These are phyloP conservation scores for Blastobasis adustella DNA, from an alignment of 2,888 invertebrate species.

Conservation along the genomic window DNA sequence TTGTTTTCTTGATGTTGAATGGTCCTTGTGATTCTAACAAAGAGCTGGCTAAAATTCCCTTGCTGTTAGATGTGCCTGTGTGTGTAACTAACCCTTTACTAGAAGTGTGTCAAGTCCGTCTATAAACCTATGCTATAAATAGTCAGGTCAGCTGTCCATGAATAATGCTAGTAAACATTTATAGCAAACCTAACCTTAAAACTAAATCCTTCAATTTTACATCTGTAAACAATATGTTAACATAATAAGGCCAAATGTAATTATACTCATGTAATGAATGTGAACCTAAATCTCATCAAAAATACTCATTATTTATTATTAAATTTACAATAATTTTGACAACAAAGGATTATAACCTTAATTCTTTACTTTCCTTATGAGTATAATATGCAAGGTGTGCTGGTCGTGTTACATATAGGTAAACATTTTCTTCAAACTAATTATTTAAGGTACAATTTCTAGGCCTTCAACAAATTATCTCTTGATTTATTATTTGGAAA, in stretches of 20 bases:
- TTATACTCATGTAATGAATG: background rate
- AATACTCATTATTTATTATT: background rate
- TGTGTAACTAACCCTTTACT: conserved; percentile 28
- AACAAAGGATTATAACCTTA: conserved; percentile 4
- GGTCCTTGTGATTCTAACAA: conserved; percentile 74
- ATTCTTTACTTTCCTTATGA: background rate
- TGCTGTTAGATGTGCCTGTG: conserved; percentile 16
- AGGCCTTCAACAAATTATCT: too few relatives aligned
- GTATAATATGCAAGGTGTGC: too few relatives aligned
- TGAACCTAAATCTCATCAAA: background rate
- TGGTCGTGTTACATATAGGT: too few relatives aligned
- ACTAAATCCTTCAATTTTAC: background rate
- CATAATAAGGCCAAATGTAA: background rate
- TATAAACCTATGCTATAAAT: conserved; percentile 10
- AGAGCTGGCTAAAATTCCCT: conserved; percentile 16
- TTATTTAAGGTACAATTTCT: too few relatives aligned
- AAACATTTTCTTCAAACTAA: too few relatives aligned
- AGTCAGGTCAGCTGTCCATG: conserved; percentile 14
- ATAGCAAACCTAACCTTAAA: conserved; percentile 11
- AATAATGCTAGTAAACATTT: conserved; percentile 1
- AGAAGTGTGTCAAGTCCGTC: conserved; percentile 9
- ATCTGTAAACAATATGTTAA: background rate
- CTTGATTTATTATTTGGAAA: too few relatives aligned
- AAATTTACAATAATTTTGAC: background rate
- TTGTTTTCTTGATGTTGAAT: conserved; percentile 65